These are phyloP conservation scores for Lamellibrachia satsuma DNA, from an alignment of 2,888 invertebrate genomes.

Conservation along the genomic window DNA sequence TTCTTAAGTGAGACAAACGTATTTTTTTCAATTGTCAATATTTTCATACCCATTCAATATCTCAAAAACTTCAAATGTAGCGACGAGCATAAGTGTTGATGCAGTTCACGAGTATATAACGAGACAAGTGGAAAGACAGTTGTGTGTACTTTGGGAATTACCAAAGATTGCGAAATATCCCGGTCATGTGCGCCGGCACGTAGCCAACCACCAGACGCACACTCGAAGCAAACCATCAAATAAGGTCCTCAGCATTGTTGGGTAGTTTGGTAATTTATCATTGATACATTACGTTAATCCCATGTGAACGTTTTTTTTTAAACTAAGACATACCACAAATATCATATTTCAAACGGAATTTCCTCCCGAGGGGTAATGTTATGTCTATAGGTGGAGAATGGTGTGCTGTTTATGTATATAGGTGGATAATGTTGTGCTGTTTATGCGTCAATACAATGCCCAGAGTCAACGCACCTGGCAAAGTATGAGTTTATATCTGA, in stretches of 20 bases:
- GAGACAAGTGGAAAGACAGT: not conserved
- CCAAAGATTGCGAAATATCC: not conserved
- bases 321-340: not conserved
- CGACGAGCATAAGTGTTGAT: too few relatives aligned
- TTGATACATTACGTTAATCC: not conserved
- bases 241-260: not conserved
- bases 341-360: not conserved
- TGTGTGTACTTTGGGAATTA: not conserved
- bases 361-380: too few relatives aligned
- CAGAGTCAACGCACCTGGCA: not conserved
- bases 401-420: not conserved
- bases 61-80: too few relatives aligned
- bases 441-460: not conserved
- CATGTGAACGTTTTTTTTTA: not conserved
- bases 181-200: not conserved
- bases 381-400: too few relatives aligned
- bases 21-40: too few relatives aligned
- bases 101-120: not conserved
- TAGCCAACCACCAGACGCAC: not conserved
- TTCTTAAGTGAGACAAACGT: too few relatives aligned
- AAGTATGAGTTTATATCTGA: not conserved
- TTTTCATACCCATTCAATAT: too few relatives aligned
- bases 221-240: not conserved
- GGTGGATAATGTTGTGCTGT: not conserved
- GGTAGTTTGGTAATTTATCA: not conserved